A percentile compares a stretch with the other conserved stretches of the same genome.
phyloP scores from a whole-genome alignment of 2,113 vertebrate genomes.

The Pimephales promelas region DNA sequence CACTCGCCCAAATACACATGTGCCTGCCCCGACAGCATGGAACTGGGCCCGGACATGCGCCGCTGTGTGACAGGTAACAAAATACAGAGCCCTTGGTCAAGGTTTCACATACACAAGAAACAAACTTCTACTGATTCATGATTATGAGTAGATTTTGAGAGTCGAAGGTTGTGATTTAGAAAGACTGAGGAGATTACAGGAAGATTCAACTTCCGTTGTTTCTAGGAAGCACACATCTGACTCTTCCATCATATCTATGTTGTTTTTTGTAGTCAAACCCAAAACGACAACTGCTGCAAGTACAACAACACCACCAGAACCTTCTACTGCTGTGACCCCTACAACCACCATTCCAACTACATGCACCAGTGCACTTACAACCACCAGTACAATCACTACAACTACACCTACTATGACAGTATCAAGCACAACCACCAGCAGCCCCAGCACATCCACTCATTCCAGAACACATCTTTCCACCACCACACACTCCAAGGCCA shows the following conservation, averaged over 20 bases:
- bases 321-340: slow-evolving; percentile 39
- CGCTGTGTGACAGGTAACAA: slow-evolving; percentile 86
- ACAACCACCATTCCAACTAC: slow-evolving; percentile 63
- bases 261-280: slow-evolving; percentile 59
- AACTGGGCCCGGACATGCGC: slow-evolving; percentile 93
- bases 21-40: slow-evolving; percentile 91
- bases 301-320: neutral
- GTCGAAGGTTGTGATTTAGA: neutral
- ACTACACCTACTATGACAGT: slow-evolving; percentile 46
- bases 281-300: slow-evolving; percentile 53
- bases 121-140: neutral
- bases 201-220: neutral
- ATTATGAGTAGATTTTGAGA: neutral
- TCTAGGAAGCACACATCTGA: neutral
- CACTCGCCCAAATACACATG: slow-evolving; percentile 95
- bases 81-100: neutral
- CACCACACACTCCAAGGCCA: slow-evolving; percentile 13
- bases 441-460: slow-evolving; percentile 27
- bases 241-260: slow-evolving; percentile 20
- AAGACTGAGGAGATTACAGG: neutral
- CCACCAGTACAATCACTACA: slow-evolving; percentile 34
- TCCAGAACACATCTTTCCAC: slow-evolving; percentile 41
- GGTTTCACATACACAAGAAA: neutral
- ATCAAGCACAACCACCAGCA: slow-evolving; percentile 10
- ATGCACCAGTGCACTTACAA: slow-evolving; percentile 29